Conservation (phyloP, 2,888 invertebrate genomes). For the Bugula neritina region DNA sequence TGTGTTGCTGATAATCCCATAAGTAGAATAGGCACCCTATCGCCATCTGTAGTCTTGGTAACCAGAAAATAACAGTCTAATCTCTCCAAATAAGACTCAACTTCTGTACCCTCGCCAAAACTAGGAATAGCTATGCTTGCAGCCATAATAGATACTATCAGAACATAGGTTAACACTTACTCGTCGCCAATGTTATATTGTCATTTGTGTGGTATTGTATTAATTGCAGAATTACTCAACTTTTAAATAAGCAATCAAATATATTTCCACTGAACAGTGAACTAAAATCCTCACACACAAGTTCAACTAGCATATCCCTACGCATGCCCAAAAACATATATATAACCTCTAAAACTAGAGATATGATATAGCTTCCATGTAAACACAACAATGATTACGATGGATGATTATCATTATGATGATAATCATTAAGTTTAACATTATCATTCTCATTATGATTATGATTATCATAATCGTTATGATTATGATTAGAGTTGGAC, state of each 20-base stretch:
- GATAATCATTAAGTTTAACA: too few species aligned
- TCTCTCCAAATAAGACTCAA: constrained; percentile 9
- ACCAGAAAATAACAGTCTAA: not conserved
- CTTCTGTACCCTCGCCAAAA: not conserved
- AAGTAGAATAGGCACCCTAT: not conserved
- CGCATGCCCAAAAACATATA: not conserved
- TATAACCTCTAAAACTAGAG: not conserved
- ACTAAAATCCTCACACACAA: not conserved
- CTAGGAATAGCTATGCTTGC: constrained; percentile 1
- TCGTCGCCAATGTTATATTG: constrained; percentile 4
- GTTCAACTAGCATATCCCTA: not conserved
- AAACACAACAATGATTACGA: constrained; percentile 11
- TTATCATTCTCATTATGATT: too few species aligned
- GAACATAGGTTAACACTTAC: not conserved
- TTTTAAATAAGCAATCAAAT: too few species aligned
- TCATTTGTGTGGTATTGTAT: too few species aligned
- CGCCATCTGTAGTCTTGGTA: not conserved
- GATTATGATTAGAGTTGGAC: too few species aligned
- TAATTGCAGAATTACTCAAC: too few species aligned
- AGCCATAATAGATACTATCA: not conserved
- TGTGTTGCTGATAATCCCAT: not conserved
- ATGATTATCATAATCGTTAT: too few species aligned
- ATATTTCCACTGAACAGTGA: not conserved
- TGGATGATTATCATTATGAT: too few species aligned
- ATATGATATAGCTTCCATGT: not conserved